These are phyloP conservation scores for Nyctalus aviator DNA, from an alignment of 2,797 vertebrate species.

Conservation along the genomic window DNA sequence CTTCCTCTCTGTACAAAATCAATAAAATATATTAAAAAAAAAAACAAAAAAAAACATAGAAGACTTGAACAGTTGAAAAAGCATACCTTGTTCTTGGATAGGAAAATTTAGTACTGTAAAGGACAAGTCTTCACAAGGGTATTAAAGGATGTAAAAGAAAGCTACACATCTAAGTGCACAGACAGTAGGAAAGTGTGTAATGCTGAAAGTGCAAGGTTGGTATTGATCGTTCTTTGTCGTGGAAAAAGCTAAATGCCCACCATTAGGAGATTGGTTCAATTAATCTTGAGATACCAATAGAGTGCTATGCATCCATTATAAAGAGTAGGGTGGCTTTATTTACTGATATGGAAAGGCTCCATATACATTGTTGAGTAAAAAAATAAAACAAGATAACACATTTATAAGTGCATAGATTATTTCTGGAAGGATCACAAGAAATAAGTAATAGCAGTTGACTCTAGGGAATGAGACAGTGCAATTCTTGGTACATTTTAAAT, in stretches of 20 bases:
- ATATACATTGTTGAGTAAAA: background rate
- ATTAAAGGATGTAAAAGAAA: background rate
- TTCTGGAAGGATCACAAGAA: constrained; percentile 19
- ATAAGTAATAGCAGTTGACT: background rate
- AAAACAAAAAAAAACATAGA: too few relatives aligned
- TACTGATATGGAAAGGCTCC: background rate
- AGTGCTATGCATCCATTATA: background rate
- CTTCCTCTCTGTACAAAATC: too few relatives aligned
- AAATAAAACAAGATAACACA: background rate
- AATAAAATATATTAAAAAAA: too few relatives aligned
- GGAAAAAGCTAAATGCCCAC: background rate
- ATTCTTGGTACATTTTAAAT: background rate
- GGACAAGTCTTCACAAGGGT: background rate
- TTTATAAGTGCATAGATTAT: background rate
- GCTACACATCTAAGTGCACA: background rate
- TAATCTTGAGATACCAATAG: background rate
- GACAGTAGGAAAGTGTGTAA: background rate
- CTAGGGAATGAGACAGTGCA: background rate
- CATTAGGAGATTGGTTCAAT: background rate
- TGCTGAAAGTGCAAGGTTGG: background rate
- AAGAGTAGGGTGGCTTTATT: background rate
- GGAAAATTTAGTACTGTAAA: background rate
- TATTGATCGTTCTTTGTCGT: background rate
- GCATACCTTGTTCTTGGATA: background rate
- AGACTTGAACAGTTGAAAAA: background rate